Evolutionary conservation across 2,888 invertebrate genomes (phyloP).

Genomic region (Cerastis leucographa): DNA sequence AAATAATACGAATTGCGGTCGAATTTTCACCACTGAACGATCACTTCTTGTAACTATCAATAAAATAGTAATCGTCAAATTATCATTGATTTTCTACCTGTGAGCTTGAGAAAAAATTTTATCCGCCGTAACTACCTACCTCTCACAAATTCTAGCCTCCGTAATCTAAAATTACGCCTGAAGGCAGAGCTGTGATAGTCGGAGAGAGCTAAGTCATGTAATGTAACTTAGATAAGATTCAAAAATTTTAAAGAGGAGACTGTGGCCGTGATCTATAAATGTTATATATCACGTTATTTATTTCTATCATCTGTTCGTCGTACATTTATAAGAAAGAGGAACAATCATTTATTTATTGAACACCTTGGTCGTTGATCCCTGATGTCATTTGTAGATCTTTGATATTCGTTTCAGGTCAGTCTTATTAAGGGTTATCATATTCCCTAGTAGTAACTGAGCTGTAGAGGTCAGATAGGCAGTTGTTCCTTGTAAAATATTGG

Average conservation of each 20-base stretch:
- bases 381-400: too few relatives aligned
- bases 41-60: not conserved
- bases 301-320: not conserved
- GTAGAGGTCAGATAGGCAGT: too few relatives aligned
- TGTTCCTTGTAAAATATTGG: too few relatives aligned
- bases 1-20: not conserved
- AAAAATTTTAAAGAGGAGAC: not conserved
- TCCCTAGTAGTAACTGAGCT: too few relatives aligned
- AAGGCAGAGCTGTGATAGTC: not conserved
- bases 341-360: not conserved
- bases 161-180: not conserved
- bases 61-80: not conserved
- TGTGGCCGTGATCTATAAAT: not conserved
- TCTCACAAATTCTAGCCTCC: not conserved
- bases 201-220: slow-evolving; percentile 36
- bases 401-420: too few relatives aligned
- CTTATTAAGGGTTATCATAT: too few relatives aligned
- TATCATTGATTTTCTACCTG: not conserved
- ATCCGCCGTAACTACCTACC: not conserved
- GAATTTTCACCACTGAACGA: not conserved
- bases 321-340: not conserved
- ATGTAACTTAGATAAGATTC: not conserved
- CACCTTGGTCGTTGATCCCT: not conserved
- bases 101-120: not conserved
- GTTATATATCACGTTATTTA: not conserved